phyloP scores from a whole-genome alignment of 2,888 invertebrate genomes.

The Bellardia pandia region DNA sequence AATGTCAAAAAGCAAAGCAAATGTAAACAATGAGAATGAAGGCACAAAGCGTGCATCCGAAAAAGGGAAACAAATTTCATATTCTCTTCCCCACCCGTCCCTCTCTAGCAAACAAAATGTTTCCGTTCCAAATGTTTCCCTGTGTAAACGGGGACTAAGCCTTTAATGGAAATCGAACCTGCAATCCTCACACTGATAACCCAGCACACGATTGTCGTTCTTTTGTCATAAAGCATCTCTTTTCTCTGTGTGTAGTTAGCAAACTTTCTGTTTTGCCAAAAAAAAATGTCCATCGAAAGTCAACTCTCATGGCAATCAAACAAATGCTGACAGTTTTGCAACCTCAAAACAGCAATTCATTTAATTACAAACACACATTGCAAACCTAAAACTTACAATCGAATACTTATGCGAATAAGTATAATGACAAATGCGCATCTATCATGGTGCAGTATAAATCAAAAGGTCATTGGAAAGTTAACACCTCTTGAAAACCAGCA shows the following conservation, averaged over 20 bases:
- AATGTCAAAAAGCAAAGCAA: no score
- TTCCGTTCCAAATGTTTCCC: no score
- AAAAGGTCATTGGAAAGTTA: conserved; percentile 70
- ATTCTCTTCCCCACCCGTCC: no score
- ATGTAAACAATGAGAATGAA: no score
- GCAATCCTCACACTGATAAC: no score
- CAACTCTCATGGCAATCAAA: neutral
- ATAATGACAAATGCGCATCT: conserved; percentile 36
- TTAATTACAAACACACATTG: conserved; percentile 31
- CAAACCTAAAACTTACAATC: neutral
- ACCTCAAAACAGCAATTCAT: conserved; percentile 18
- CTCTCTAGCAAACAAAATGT: no score
- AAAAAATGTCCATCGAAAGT: neutral
- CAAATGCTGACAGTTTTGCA: neutral
- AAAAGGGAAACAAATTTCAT: no score
- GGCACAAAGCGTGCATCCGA: no score
- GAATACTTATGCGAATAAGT: neutral
- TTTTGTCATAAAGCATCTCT: no score
- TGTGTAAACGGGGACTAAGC: no score
- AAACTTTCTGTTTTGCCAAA: neutral
- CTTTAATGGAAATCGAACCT: no score
- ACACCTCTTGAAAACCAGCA: conserved; percentile 72
- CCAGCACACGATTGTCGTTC: no score
- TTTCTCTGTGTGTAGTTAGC: neutral
- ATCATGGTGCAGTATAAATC: conserved; percentile 55